Base-by-base conservation (phyloP, 1,140 invertebrate genomes). In the Drosophila nannoptera region DNA sequence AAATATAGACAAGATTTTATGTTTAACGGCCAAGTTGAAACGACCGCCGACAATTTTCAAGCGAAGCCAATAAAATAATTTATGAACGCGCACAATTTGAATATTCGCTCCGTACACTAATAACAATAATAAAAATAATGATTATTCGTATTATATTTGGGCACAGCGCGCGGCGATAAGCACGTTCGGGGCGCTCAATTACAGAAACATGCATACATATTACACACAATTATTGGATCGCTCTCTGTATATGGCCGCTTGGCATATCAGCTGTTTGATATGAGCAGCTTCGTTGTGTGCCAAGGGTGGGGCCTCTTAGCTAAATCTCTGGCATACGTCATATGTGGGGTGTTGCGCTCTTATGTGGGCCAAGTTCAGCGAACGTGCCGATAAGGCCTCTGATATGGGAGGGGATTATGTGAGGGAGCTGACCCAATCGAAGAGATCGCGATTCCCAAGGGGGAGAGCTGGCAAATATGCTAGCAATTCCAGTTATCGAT, bases 301-400 rank as follows among this genome's bases (percentile, higher is more conserved):
- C 14, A 4, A 22, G 16, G 43, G 12, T 45, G 16, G 6, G 14
- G 7, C 22, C 4, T 45, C 22, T 45, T 22, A 22, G 22, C 22
- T 22, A 7, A 43, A 43, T 43, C 12, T 43, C 12, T 7, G 12
- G 7, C 12, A 43, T 7, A 14, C 14, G 14, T 43, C 12, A 43
- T 43, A 12, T 43, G 40, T 14, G n/a, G n/a, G 12, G 12, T 11
- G 12, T 2, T 43, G 40, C 14, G 40, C n/a, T 2, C 14, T 3
- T 68, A 68, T 69, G 67, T 69, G 61, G 61, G 67, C 67, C 67
- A 69, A 69, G 67, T 69, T 69, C 67, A 69, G 50, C 48, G 66
- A 31, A 55, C 35, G 31, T 46, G 11, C 14, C 31, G 60, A 69
- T 69, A 69, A 69, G 60, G 4, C 8, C 5, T 3, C 1, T n/a